A percentile compares a stretch with the other conserved stretches of the same genome.
Evolutionary conservation across 1,140 invertebrate genomes (phyloP).

Genomic region (Penaeus japonicus): DNA sequence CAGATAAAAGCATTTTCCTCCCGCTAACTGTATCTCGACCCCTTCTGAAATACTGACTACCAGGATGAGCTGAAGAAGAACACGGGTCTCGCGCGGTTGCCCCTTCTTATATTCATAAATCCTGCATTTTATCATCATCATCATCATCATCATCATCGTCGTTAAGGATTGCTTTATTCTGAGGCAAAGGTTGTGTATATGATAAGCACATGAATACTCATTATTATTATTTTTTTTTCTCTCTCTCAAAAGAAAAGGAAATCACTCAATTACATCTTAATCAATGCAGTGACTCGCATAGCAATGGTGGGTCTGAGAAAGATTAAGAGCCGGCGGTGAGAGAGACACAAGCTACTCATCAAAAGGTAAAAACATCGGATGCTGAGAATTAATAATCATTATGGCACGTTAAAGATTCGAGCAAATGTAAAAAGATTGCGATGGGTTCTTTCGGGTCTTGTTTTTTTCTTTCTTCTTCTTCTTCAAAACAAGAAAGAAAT

Average conservation of each 20-base stretch:
- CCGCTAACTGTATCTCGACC: constrained; percentile 21
- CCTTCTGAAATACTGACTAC: constrained; percentile 44
- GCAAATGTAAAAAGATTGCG: no score
- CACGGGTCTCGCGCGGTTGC: not conserved
- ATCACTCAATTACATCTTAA: constrained; percentile 1
- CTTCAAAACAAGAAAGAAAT: no score
- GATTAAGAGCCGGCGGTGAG: not conserved
- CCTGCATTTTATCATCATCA: no score
- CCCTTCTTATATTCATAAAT: not conserved
- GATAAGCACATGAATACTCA: constrained; percentile 33
- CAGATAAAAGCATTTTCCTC: not conserved
- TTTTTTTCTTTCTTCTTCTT: no score
- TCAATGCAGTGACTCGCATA: constrained; percentile 24
- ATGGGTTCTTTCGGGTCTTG: no score
- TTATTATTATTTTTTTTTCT: no score
- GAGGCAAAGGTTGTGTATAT: not conserved
- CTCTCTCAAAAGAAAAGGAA: constrained; percentile 3
- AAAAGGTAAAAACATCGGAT: no score
- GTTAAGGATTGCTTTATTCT: no score
- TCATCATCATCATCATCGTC: no score
- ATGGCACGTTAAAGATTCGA: no score
- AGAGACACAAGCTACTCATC: not conserved
- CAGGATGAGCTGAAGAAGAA: constrained; percentile 30
- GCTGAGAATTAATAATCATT: no score
- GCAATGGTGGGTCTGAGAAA: constrained; percentile 9